Conservation (phyloP, 92 coral and sea anemone genomes). For the Nematostella vectensis region DNA sequence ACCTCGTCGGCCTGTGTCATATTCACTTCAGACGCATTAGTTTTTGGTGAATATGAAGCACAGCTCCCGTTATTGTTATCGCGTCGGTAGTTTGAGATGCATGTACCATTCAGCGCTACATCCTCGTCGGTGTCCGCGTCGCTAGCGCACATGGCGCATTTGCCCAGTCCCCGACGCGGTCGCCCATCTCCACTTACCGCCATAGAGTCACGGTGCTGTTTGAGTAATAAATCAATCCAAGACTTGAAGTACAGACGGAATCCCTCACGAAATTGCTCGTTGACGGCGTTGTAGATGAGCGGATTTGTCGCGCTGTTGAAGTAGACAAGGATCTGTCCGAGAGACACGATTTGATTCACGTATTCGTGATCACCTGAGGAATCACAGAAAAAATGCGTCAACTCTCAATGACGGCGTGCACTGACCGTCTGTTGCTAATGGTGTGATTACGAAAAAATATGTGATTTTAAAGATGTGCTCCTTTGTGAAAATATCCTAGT, state of each 20-base stretch:
- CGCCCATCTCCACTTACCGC: no score
- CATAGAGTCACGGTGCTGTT: constrained; percentile 1
- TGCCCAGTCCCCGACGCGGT: neutral
- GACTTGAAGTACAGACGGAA: constrained; percentile 77
- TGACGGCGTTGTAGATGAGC: constrained; percentile 87
- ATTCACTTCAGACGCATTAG: no score
- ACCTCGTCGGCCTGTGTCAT: no score
- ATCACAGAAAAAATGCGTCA: no score
- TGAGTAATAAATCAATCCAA: constrained; percentile 57
- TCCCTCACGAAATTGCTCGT: constrained; percentile 89
- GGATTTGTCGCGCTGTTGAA: constrained; percentile 94
- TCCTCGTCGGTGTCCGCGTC: constrained; percentile 1
- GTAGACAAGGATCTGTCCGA: constrained; percentile 82
- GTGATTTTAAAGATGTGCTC: no score
- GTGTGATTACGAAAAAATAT: no score
- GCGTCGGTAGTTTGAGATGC: neutral
- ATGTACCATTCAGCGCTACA: neutral
- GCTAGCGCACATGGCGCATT: constrained; percentile 16
- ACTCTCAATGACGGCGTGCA: no score
- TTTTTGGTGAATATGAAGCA: no score
- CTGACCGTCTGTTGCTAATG: no score
- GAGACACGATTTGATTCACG: constrained; percentile 43
- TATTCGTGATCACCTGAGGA: constrained; percentile 22
- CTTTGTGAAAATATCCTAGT: no score
- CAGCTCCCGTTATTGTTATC: neutral